phyloP scores from a whole-genome alignment of 2,797 vertebrate species.

The Sebastes matsubarae region DNA sequence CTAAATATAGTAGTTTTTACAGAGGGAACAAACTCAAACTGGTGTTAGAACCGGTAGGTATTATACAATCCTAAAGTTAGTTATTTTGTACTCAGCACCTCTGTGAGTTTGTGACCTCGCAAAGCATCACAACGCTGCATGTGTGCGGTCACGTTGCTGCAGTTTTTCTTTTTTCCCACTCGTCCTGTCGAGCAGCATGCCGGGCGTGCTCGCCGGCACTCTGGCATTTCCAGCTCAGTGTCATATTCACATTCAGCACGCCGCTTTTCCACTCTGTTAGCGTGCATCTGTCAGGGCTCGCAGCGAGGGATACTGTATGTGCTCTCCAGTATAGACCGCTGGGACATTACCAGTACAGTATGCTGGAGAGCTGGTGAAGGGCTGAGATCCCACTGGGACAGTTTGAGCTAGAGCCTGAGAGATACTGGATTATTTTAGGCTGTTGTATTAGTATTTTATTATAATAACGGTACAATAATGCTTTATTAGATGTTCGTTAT shows the following conservation, averaged over 20 bases:
- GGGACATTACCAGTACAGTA: neutral
- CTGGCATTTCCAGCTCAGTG: slow-evolving; percentile 62
- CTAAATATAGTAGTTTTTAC: neutral
- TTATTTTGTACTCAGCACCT: neutral
- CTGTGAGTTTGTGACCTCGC: neutral
- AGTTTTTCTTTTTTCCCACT: slow-evolving; percentile 23
- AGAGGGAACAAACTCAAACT: neutral
- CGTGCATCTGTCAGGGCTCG: slow-evolving; percentile 21
- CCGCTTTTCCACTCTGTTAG: slow-evolving; percentile 26
- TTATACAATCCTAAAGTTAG: neutral
- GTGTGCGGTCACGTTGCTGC: slow-evolving; percentile 24
- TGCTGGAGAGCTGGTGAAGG: no score
- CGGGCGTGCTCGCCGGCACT: slow-evolving; percentile 33
- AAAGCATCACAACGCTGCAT: neutral
- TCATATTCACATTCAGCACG: slow-evolving; percentile 50
- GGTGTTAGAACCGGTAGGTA: neutral
- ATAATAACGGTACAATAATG: neutral
- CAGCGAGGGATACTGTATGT: neutral
- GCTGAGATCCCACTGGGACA: no score
- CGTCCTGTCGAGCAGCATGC: slow-evolving; percentile 60
- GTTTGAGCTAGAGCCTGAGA: neutral
- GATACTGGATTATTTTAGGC: neutral
- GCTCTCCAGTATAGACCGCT: slow-evolving; percentile 5
- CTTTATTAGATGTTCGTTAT: neutral
- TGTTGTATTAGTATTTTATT: neutral